Conservation (phyloP, 2,797 vertebrate species). For the Propithecus deckenii region DNA sequence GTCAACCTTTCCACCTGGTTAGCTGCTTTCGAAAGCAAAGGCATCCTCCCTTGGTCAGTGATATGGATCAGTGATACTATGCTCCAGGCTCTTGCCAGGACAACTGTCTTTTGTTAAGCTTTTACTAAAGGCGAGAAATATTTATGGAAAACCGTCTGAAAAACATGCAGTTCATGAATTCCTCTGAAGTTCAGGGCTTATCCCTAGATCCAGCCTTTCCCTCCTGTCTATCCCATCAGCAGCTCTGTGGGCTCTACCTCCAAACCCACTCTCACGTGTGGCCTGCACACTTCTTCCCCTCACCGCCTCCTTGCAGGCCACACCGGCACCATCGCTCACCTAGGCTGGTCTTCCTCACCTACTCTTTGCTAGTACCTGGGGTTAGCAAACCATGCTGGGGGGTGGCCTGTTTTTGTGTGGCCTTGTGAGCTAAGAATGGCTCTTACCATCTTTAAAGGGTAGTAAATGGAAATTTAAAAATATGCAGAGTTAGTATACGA, state of each 20-base stretch:
- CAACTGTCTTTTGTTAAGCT: accelerated
- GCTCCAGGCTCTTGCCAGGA: no score
- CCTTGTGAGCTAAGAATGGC: background rate
- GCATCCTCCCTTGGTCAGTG: accelerated
- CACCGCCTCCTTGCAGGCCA: accelerated
- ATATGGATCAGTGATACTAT: no score
- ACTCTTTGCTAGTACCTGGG: background rate
- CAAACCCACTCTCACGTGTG: accelerated
- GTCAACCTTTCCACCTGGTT: background rate
- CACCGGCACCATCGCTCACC: background rate
- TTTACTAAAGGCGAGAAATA: background rate
- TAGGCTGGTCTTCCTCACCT: background rate
- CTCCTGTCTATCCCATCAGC: accelerated
- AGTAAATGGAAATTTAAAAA: background rate
- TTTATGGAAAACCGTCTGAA: background rate
- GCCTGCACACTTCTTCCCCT: no score
- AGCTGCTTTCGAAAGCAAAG: background rate
- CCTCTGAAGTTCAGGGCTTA: background rate
- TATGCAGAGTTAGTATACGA: background rate
- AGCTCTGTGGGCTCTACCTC: background rate
- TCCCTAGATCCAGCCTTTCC: background rate
- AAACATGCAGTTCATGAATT: accelerated
- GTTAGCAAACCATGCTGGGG: background rate
- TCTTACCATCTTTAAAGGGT: background rate
- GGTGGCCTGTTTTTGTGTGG: background rate